Percentiles rank a stretch among this genome's conserved stretches.
These are phyloP conservation scores for Lerema accius DNA, from an alignment of 1,140 invertebrate genomes.

Conservation along the genomic window DNA sequence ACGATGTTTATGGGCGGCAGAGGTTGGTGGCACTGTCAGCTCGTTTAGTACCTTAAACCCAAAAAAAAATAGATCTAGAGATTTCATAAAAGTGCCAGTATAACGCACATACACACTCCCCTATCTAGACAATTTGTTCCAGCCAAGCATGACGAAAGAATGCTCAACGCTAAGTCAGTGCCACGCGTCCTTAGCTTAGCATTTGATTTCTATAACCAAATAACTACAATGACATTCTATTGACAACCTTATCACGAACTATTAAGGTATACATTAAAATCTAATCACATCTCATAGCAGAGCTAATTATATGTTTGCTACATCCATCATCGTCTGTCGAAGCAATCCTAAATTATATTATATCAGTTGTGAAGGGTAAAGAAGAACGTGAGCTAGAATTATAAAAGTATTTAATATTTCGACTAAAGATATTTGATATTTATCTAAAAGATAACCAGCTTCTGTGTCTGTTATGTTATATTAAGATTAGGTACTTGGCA, in stretches of 20 bases:
- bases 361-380: background rate
- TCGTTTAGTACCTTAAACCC: no score
- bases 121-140: slow-evolving; percentile 76
- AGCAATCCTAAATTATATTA: background rate
- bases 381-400: no score
- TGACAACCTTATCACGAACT: slow-evolving; percentile 10
- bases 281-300: background rate
- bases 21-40: no score
- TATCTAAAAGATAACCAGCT: no score
- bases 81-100: no score
- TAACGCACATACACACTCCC: slow-evolving; percentile 48
- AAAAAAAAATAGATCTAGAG: no score
- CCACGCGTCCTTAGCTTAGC: slow-evolving; percentile 59
- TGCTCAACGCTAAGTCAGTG: slow-evolving; percentile 63
- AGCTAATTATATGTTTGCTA: background rate
- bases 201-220: slow-evolving; percentile 53
- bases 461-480: no score
- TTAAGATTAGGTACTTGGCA: no score
- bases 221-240: background rate
- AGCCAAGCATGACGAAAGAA: slow-evolving; percentile 71
- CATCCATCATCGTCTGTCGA: slow-evolving; percentile 21
- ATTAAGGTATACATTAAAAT: slow-evolving; percentile 7
- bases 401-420: no score
- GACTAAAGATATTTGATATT: no score
- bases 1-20: no score